Evolutionary conservation across 2,113 vertebrate species (phyloP), one percentile per base, ranked within the genome.

Genomic region (Neotragus moschatus): DNA sequence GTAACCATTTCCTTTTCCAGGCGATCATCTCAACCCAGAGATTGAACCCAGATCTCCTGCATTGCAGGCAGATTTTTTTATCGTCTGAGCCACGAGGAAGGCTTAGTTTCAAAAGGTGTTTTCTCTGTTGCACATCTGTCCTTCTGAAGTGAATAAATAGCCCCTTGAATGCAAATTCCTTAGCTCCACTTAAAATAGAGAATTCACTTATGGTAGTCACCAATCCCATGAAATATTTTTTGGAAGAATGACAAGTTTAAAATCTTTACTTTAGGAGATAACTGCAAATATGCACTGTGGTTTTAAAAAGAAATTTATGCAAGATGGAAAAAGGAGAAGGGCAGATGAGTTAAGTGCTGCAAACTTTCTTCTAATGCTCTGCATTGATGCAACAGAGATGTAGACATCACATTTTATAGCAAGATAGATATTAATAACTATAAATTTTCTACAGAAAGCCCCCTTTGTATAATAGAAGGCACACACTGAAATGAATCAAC

Each of bases 261-360:
- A 92, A 90, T 95, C 53, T 92, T 96, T 92, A 53, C 63, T 82
- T 90, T 87, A 6, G 17, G 79, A 82, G 17, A 86, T 53, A 82
- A 73, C 12, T 45, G 2, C 0, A 55, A 1, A 45, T 63, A 92
- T 30, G 6, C 7, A 43, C 6, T 85, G 3, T 47, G 47, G 5
- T 6, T 30, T 92, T 25, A 25, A 25, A 70, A 70, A 66, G n/a
- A 39, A 53, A 91, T 53, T 30, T 84, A 77, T 92, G 19, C 15
- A 77, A 84, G 28, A 26, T 92, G n/a, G 10, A 36, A 84, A 89
- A 88, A 94, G 14, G 1, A 92, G 14, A 21, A 49, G 25, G 6
- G 30, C 47, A 84, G 19, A 88, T 56, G 77, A 91, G 16, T 70
- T 66, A 77, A 47, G 30, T 7, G 33, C 26, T 84, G 39, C 15